phyloP scores from a whole-genome alignment of 2,888 invertebrate species.

The Cryptocephalus primarius region DNA sequence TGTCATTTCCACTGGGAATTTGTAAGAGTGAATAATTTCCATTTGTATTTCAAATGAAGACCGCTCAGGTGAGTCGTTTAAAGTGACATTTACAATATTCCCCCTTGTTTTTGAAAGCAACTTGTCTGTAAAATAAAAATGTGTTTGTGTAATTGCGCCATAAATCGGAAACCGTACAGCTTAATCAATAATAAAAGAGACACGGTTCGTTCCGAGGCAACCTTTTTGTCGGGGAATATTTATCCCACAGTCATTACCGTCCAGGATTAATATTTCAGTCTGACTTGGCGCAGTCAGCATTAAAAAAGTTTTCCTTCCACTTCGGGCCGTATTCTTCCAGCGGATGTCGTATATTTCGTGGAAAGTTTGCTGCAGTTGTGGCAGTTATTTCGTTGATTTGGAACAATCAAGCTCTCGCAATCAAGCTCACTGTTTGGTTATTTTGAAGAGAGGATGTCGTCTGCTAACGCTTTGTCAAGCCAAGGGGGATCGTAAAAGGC shows the following conservation, averaged over 20 bases:
- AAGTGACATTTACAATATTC: too few relatives aligned
- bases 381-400: constrained; percentile 38
- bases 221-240: too few relatives aligned
- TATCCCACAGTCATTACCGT: too few relatives aligned
- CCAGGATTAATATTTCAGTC: constrained; percentile 3
- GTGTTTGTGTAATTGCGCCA: too few relatives aligned
- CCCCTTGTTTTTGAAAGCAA: too few relatives aligned
- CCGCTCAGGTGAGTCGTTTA: too few relatives aligned
- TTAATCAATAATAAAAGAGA: too few relatives aligned
- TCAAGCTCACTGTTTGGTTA: constrained; percentile 37
- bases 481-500: constrained; percentile 44
- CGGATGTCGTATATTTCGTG: constrained; percentile 14
- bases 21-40: constrained; percentile 17
- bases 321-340: constrained; percentile 6
- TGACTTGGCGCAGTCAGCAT: constrained; percentile 4
- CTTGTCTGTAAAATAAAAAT: too few relatives aligned
- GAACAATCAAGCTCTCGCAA: constrained; percentile 41
- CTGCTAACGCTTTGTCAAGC: constrained; percentile 43
- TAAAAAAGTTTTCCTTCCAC: constrained; percentile 4
- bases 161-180: too few relatives aligned
- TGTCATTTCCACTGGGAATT: constrained; percentile 20
- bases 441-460: constrained; percentile 36
- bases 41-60: constrained; percentile 8
- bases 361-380: constrained; percentile 19
- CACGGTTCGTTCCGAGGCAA: too few relatives aligned